phyloP scores from a whole-genome alignment of 2,888 invertebrate species.

The Hyposoter didymator region DNA sequence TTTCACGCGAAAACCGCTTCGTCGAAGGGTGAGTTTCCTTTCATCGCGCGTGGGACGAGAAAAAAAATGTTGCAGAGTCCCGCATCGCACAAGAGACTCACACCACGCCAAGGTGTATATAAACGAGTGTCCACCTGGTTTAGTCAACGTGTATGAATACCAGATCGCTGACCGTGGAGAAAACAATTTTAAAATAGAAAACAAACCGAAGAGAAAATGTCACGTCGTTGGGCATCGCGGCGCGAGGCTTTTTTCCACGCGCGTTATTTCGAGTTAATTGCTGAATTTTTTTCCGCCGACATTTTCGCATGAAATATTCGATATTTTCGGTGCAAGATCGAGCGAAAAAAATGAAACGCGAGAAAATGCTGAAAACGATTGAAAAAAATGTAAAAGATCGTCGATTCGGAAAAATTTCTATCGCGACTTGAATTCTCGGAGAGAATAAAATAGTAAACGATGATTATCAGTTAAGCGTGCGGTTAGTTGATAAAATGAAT shows the following conservation, averaged over 20 bases:
- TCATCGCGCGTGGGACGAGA: slow-evolving; percentile 30
- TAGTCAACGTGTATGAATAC: slow-evolving; percentile 16
- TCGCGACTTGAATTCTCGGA: not conserved
- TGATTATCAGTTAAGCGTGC: not conserved
- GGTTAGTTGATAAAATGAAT: not conserved
- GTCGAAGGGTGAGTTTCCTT: slow-evolving; percentile 60
- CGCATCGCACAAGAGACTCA: not conserved
- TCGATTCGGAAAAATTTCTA: not conserved
- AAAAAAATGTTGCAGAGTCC: slow-evolving; percentile 3
- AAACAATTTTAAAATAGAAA: slow-evolving; percentile 73
- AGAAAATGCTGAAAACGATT: not conserved
- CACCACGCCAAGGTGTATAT: not conserved
- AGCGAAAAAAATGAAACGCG: not conserved
- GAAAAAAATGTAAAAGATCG: not conserved
- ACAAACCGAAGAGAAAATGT: slow-evolving; percentile 71
- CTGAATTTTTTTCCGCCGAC: not conserved
- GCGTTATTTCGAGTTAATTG: slow-evolving; percentile 3
- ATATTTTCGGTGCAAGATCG: not conserved
- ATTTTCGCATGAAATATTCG: not conserved
- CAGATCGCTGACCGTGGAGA: slow-evolving; percentile 69
- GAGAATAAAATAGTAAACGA: not conserved
- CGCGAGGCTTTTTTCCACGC: slow-evolving; percentile 29
- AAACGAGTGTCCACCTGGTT: not conserved
- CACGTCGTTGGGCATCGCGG: slow-evolving; percentile 42
- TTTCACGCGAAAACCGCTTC: slow-evolving; percentile 41